Evolutionary conservation across 2,797 vertebrate species (phyloP).

Genomic region (Chromobotia macracanthus): DNA sequence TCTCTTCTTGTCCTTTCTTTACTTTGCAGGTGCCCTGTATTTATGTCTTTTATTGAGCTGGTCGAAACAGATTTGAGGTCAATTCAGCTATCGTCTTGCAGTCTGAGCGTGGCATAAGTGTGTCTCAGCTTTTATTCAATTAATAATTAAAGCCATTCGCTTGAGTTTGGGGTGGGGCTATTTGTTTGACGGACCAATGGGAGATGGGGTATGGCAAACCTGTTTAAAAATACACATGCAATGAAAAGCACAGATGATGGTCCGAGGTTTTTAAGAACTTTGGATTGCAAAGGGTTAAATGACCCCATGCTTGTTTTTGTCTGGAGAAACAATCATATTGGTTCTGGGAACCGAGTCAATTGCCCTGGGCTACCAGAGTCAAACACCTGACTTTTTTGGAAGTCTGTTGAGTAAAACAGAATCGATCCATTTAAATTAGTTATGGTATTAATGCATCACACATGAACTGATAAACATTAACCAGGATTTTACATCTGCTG

Average conservation of each 20-base stretch:
- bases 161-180: no score
- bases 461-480: slow-evolving; percentile 15
- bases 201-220: no score
- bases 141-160: no score
- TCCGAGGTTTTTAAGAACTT: no score
- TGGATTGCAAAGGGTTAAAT: not conserved
- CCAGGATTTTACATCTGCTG: not conserved
- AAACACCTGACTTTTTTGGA: slow-evolving; percentile 17
- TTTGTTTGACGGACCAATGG: no score
- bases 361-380: not conserved
- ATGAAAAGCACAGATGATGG: no score
- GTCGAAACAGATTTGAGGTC: not conserved
- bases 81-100: not conserved
- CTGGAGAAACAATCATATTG: not conserved
- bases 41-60: slow-evolving; percentile 19
- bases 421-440: slow-evolving; percentile 1
- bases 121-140: no score
- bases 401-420: not conserved
- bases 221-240: no score
- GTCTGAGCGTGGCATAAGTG: no score
- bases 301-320: not conserved
- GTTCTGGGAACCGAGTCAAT: slow-evolving; percentile 1
- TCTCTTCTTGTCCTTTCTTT: slow-evolving; percentile 20
- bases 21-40: not conserved
- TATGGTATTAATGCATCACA: not conserved